Percentiles rank a stretch among this genome's conserved stretches.
phyloP scores from a whole-genome alignment of 1,140 invertebrate genomes.

The Drosophila equinoxialis region DNA sequence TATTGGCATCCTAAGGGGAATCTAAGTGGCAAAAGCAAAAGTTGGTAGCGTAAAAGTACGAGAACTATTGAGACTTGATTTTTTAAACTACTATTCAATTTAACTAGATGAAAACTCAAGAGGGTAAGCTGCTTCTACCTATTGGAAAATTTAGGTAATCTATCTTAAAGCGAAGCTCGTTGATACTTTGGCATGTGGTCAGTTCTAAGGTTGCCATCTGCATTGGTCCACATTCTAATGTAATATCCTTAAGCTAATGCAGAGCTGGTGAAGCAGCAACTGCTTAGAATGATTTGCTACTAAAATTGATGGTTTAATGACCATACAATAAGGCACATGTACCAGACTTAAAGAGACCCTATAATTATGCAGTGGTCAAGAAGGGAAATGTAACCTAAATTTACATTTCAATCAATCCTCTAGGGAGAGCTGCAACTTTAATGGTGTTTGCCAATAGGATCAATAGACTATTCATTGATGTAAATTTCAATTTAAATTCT shows the following conservation, averaged over 20 bases:
- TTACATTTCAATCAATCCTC: no score
- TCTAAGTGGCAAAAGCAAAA: slow-evolving; percentile 1
- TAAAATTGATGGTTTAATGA: not conserved
- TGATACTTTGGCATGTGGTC: not conserved
- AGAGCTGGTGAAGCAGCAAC: not conserved
- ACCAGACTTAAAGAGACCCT: no score
- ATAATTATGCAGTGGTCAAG: no score
- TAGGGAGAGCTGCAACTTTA: no score
- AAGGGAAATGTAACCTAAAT: no score
- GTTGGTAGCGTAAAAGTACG: not conserved
- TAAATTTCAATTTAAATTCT: no score
- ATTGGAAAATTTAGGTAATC: no score
- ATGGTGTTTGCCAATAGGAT: no score
- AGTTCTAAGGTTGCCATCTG: not conserved
- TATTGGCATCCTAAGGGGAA: not conserved
- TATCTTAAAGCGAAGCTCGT: not conserved
- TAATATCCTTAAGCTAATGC: slow-evolving; percentile 6
- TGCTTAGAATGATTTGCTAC: not conserved
- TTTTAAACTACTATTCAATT: no score
- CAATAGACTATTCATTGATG: no score
- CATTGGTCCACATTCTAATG: not conserved
- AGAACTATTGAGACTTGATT: not conserved
- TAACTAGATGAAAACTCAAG: no score
- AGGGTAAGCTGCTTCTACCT: no score
- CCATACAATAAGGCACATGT: not conserved